Evolutionary conservation across 92 coral and sea anemone genomes (phyloP).

Genomic region (Zoanthus solanderi): DNA sequence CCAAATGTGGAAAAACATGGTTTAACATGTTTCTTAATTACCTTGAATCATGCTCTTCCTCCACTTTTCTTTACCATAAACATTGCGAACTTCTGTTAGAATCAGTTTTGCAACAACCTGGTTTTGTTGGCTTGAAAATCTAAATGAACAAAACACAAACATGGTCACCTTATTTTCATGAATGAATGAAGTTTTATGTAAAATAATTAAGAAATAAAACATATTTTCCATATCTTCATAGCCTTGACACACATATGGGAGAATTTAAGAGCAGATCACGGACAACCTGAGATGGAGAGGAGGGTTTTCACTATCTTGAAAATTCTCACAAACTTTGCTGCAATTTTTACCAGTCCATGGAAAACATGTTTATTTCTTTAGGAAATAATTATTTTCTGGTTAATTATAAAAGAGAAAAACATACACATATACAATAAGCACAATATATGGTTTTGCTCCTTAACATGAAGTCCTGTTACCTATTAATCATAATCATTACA

Average conservation of each 20-base stretch:
- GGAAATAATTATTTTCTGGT: constrained; percentile 10
- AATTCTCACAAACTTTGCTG: constrained; percentile 2
- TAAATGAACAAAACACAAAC: not conserved
- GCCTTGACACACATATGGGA: not conserved
- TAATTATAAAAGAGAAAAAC: not conserved
- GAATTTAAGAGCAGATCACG: not conserved
- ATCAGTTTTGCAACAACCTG: not conserved
- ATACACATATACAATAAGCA: not conserved
- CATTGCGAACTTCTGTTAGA: not conserved
- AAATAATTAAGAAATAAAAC: not conserved
- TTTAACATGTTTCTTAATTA: not conserved
- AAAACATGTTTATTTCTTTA: constrained; percentile 13
- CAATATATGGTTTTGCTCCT: constrained; percentile 2
- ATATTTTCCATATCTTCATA: not conserved
- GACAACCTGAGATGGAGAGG: constrained; percentile 18
- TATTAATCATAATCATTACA: too few relatives aligned
- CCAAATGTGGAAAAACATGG: not conserved
- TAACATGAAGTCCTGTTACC: not conserved
- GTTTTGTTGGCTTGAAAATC: constrained; percentile 13
- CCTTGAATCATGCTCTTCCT: not conserved
- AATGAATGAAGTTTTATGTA: not conserved
- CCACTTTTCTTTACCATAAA: constrained; percentile 16
- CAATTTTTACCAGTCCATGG: not conserved
- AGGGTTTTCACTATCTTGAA: constrained; percentile 12
- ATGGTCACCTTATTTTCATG: not conserved